Percentiles rank a stretch among this genome's conserved stretches.
These are phyloP conservation scores for Elephas maximus DNA, from an alignment of 2,113 vertebrate genomes.

Conservation along the genomic window DNA sequence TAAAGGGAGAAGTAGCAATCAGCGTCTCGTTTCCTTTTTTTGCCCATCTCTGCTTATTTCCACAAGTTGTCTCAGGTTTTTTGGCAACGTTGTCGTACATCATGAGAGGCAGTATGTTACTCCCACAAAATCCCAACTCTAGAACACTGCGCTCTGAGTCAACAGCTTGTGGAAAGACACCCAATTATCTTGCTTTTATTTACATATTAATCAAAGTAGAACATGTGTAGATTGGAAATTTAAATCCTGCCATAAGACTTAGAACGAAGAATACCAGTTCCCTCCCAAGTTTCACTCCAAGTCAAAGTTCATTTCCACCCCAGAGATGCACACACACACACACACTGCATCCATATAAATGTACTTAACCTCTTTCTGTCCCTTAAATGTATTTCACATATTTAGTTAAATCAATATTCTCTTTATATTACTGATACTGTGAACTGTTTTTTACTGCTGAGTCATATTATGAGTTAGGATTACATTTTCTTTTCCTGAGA, in stretches of 20 bases:
- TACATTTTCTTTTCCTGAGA: background rate
- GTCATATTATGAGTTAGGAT: background rate
- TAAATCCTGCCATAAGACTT: background rate
- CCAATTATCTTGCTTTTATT: background rate
- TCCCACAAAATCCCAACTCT: background rate
- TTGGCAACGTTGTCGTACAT: background rate
- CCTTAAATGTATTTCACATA: background rate
- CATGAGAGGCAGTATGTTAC: background rate
- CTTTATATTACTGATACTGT: background rate
- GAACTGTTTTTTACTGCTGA: background rate
- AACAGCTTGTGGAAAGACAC: background rate
- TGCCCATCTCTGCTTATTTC: background rate
- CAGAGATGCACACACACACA: background rate
- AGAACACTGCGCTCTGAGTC: background rate
- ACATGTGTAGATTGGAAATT: background rate
- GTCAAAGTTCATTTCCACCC: background rate
- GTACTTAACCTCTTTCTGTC: background rate
- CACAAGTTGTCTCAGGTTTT: background rate
- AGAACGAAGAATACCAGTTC: background rate
- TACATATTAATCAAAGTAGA: background rate
- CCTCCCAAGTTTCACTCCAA: background rate
- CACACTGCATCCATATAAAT: background rate
- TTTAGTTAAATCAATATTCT: background rate
- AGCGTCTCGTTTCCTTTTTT: background rate
- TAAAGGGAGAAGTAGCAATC: background rate